Evolutionary conservation across 2,113 vertebrate genomes (phyloP).

Genomic region (Myotis lucifugus): DNA sequence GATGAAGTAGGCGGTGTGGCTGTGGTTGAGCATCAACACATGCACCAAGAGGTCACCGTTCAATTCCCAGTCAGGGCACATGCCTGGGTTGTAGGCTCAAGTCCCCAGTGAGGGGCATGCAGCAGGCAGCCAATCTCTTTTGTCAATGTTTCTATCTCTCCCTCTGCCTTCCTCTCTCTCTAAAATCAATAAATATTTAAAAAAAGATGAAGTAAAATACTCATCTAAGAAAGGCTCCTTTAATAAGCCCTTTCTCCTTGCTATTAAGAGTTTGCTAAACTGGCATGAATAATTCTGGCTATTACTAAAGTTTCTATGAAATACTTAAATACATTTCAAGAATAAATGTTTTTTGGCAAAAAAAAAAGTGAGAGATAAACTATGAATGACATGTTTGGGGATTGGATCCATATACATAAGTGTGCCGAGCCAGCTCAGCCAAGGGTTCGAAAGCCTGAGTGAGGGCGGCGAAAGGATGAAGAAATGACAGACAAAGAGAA

Average conservation of each 20-base stretch:
- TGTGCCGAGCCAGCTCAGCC: background rate
- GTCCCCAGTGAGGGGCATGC: too few species aligned
- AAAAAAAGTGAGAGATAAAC: background rate
- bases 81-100: too few species aligned
- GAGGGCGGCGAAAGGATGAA: too few species aligned
- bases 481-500: too few species aligned
- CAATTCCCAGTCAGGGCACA: too few species aligned
- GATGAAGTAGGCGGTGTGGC: background rate
- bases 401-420: background rate
- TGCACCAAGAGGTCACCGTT: too few species aligned
- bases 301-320: conserved; percentile 72
- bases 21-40: too few species aligned
- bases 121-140: too few species aligned
- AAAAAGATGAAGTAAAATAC: conserved; percentile 22
- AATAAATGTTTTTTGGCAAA: conserved; percentile 71
- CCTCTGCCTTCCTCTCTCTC: too few species aligned
- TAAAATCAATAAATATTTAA: too few species aligned
- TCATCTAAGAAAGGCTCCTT: conserved; percentile 43
- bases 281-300: conserved; percentile 36
- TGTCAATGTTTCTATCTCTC: too few species aligned
- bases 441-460: too few species aligned
- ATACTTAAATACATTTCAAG: conserved; percentile 62
- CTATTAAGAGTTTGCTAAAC: conserved; percentile 46
- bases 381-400: background rate
- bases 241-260: conserved; percentile 40